Evolutionary conservation across 2,113 vertebrate genomes (phyloP).

Genomic region (Ctenodactylus gundi): DNA sequence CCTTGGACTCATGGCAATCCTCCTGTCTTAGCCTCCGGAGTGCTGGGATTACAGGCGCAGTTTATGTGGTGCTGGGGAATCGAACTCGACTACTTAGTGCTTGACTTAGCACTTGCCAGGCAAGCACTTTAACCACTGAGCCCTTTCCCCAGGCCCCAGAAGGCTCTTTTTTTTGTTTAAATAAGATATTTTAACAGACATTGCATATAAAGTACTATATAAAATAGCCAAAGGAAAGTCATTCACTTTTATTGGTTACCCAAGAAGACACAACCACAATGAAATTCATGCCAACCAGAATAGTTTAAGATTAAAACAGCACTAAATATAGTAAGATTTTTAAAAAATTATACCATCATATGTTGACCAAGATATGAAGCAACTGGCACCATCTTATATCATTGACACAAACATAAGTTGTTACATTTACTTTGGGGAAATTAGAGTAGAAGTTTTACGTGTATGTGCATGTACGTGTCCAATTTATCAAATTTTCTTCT

Average conservation of each 20-base stretch:
- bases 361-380: not conserved
- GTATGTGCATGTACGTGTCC: not conserved
- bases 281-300: not conserved
- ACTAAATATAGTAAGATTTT: not conserved
- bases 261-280: not conserved
- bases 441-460: not conserved
- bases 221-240: not conserved
- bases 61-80: too few relatives aligned
- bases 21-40: too few relatives aligned
- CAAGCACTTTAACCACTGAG: too few relatives aligned
- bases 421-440: conserved; percentile 2
- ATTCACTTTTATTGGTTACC: not conserved
- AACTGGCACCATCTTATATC: not conserved
- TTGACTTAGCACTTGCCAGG: too few relatives aligned
- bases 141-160: too few relatives aligned
- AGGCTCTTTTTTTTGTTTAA: not conserved
- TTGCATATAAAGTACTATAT: not conserved
- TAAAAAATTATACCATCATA: not conserved
- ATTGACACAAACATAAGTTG: not conserved
- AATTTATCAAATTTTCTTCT: not conserved
- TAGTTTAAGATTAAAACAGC: not conserved
- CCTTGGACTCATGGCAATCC: too few relatives aligned
- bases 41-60: too few relatives aligned
- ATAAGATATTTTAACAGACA: not conserved
- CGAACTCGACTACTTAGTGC: too few relatives aligned